Evolutionary conservation across 1,140 invertebrate species (phyloP).

Genomic region (Ylistrum balloti): DNA sequence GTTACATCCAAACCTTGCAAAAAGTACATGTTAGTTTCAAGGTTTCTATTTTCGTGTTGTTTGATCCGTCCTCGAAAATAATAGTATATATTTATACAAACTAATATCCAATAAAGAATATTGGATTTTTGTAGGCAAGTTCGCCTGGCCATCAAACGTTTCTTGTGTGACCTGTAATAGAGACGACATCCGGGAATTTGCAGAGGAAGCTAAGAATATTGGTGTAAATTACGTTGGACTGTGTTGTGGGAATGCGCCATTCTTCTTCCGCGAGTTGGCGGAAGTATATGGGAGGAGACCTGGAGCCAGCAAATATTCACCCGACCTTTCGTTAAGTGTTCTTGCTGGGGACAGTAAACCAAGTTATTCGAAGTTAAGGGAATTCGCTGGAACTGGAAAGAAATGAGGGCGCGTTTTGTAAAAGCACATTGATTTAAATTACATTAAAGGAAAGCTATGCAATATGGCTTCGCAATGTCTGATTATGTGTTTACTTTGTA

Average conservation of each 20-base stretch:
- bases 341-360: conserved; percentile 46
- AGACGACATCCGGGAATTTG: conserved; percentile 63
- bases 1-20: too few species aligned
- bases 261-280: conserved; percentile 65
- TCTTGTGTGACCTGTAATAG: conserved; percentile 49
- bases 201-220: conserved; percentile 60
- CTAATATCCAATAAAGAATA: too few species aligned
- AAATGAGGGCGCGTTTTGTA: background rate
- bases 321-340: conserved; percentile 53
- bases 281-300: conserved; percentile 62
- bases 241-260: conserved; percentile 69
- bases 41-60: too few species aligned
- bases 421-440: too few species aligned
- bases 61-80: too few species aligned
- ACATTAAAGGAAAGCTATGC: too few species aligned
- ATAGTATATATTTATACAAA: too few species aligned
- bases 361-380: background rate
- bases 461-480: too few species aligned
- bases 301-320: conserved; percentile 55
- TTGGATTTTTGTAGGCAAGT: conserved; percentile 48
- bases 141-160: conserved; percentile 54
- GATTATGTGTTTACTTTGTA: too few species aligned
- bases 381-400: background rate
- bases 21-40: too few species aligned
- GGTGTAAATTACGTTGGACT: conserved; percentile 71